phyloP scores from a whole-genome alignment of 2,113 vertebrate genomes.

The Ageneiosus marmoratus region DNA sequence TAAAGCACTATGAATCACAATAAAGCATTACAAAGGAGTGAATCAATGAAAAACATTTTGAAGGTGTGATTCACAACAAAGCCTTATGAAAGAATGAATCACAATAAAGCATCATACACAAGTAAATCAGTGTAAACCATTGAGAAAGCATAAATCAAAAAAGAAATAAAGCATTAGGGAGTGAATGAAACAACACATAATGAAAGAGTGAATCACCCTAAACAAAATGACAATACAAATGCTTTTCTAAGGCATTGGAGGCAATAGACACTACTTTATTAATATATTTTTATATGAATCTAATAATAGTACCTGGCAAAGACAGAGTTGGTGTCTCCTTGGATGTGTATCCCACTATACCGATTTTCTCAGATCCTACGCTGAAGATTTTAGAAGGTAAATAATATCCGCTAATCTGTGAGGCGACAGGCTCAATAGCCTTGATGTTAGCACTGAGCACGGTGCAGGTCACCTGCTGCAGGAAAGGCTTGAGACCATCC shows the following conservation, averaged over 20 bases:
- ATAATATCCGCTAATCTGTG: slow-evolving; percentile 72
- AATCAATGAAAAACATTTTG: no score
- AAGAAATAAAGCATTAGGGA: background rate
- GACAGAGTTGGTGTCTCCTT: slow-evolving; percentile 86
- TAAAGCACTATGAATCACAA: no score
- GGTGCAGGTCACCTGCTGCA: slow-evolving; percentile 75
- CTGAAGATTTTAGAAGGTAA: slow-evolving; percentile 75
- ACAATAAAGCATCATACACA: background rate
- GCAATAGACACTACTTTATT: background rate
- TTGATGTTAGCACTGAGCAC: slow-evolving; percentile 88
- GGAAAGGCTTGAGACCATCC: slow-evolving; percentile 83
- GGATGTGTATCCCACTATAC: slow-evolving; percentile 89
- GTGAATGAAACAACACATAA: background rate
- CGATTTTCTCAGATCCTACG: slow-evolving; percentile 75
- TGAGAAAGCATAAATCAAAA: background rate
- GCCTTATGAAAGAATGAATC: background rate
- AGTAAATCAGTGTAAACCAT: background rate
- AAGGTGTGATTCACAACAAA: no score
- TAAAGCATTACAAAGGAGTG: no score
- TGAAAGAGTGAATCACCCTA: background rate
- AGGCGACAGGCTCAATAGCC: slow-evolving; percentile 61
- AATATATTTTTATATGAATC: background rate
- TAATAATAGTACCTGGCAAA: slow-evolving; percentile 74
- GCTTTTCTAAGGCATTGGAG: background rate
- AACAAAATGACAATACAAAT: background rate